These are phyloP conservation scores for Oxygymnocypris stewartii DNA, from an alignment of 2,113 vertebrate species.

Conservation along the genomic window DNA sequence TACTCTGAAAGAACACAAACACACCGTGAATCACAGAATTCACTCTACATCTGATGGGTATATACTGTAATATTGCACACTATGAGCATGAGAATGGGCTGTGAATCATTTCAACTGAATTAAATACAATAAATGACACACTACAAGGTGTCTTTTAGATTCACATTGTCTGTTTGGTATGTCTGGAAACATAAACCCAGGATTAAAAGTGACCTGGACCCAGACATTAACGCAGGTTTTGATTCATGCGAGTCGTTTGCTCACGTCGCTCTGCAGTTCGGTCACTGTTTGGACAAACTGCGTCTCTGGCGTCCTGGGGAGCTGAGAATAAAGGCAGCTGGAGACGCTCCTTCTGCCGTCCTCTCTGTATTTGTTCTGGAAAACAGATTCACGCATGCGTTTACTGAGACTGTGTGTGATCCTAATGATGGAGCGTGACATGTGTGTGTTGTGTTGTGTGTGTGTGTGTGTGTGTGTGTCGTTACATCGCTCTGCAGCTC, in stretches of 20 bases:
- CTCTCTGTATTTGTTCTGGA: constrained; percentile 66
- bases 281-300: constrained; percentile 55
- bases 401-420: background rate
- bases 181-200: background rate
- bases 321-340: constrained; percentile 60
- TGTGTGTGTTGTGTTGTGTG: too few species aligned
- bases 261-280: constrained; percentile 70
- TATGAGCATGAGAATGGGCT: background rate
- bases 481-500: constrained; percentile 69
- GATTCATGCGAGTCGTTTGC: background rate
- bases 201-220: background rate
- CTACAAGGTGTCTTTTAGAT: background rate
- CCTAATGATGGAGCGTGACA: background rate
- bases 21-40: background rate
- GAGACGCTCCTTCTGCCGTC: constrained; percentile 54
- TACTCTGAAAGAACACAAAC: constrained; percentile 50
- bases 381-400: background rate
- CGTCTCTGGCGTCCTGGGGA: constrained; percentile 61
- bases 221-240: background rate
- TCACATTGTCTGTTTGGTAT: too few species aligned
- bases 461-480: background rate
- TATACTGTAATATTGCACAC: too few species aligned
- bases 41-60: background rate
- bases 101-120: background rate
- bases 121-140: background rate